phyloP scores from a whole-genome alignment of 2,888 invertebrate species.

The Nymphalis urticae region DNA sequence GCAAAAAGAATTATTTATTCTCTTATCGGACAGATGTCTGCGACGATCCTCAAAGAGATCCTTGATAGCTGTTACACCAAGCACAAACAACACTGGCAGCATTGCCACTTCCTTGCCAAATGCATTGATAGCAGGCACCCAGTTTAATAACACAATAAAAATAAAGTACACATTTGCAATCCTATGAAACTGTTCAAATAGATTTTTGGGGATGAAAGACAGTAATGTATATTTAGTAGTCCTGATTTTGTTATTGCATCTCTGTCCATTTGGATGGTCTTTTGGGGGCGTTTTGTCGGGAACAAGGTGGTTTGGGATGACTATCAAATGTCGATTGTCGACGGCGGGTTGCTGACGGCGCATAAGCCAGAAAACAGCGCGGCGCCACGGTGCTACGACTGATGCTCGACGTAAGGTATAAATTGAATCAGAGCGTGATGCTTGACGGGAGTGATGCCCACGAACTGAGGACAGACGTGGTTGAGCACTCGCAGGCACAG shows the following conservation, averaged over 20 bases:
- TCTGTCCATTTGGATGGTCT: conserved; percentile 91
- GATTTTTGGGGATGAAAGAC: conserved; percentile 96
- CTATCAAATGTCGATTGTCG: conserved; percentile 85
- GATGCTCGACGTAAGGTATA: conserved; percentile 91
- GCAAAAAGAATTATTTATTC: conserved; percentile 96
- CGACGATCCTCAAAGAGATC: conserved; percentile 97
- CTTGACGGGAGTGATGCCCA: conserved; percentile 90
- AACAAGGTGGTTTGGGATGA: conserved; percentile 93
- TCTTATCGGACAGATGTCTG: conserved; percentile 93
- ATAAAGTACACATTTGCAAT: conserved; percentile 99
- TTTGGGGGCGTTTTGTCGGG: conserved; percentile 89
- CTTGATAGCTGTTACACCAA: conserved; percentile 96
- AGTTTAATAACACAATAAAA: conserved; percentile 96
- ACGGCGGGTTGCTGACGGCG: conserved; percentile 83
- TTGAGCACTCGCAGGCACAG: conserved; percentile 65
- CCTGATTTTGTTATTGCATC: conserved; percentile 92
- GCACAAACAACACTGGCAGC: conserved; percentile 96
- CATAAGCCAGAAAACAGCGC: conserved; percentile 83
- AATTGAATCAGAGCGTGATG: conserved; percentile 93
- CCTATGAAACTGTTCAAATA: conserved; percentile 98
- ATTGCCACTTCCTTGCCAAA: conserved; percentile 98
- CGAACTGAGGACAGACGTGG: conserved; percentile 75
- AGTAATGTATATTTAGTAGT: conserved; percentile 97
- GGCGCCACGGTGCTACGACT: conserved; percentile 87
- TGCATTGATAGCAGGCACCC: conserved; percentile 96